Conservation (phyloP, 2,797 vertebrate genomes). For the Synanceia verrucosa region DNA sequence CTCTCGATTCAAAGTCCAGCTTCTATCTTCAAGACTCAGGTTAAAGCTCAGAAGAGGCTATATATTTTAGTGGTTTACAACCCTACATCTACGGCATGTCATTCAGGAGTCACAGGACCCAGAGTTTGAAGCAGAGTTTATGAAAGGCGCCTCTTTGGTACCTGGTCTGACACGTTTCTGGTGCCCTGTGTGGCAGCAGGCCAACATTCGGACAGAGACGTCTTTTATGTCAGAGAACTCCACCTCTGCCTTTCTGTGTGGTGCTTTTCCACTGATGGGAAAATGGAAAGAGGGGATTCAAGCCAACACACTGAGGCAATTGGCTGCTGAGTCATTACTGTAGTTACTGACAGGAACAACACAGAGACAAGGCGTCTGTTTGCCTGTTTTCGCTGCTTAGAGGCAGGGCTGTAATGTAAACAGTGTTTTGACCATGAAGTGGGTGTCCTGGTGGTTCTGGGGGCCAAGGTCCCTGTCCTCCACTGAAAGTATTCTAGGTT, state of each 20-base stretch:
- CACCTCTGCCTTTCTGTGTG: constrained; percentile 43
- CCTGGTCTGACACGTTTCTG: constrained; percentile 61
- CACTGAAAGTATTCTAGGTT: background rate
- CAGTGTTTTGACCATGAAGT: background rate
- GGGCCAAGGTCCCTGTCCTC: background rate
- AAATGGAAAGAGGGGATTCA: constrained; percentile 16
- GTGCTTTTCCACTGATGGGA: constrained; percentile 67
- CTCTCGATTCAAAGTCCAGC: constrained; percentile 65
- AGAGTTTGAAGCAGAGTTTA: background rate
- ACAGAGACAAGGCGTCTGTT: constrained; percentile 28
- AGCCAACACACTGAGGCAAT: constrained; percentile 11
- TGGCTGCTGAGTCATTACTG: constrained; percentile 34
- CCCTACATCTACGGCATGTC: background rate
- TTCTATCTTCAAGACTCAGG: constrained; percentile 20
- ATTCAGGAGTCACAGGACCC: constrained; percentile 4
- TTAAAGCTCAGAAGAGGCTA: constrained; percentile 36
- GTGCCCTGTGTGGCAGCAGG: constrained; percentile 43
- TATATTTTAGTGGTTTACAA: constrained; percentile 49
- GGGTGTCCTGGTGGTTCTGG: background rate
- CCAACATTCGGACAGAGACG: constrained; percentile 64
- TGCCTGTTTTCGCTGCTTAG: constrained; percentile 28
- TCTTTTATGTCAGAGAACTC: constrained; percentile 51
- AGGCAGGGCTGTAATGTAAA: background rate
- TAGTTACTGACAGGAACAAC: constrained; percentile 3
- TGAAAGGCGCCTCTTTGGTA: constrained; percentile 20